Evolutionary conservation across 2,888 invertebrate genomes (phyloP), one percentile per base, ranked within the genome.

Genomic region (Dasysyrphus tricinctus): DNA sequence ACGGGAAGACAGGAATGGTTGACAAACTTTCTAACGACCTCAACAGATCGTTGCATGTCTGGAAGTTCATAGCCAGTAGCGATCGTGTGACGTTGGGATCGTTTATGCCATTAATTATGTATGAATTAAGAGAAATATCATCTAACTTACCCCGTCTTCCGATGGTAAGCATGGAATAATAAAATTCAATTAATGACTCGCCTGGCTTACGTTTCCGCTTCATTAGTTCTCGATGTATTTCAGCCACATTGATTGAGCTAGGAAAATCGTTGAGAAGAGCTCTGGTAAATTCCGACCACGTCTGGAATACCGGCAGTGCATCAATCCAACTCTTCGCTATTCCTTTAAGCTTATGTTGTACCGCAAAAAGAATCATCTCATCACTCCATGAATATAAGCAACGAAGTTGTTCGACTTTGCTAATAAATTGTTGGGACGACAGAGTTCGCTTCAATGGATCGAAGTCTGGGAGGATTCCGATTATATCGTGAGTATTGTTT

Each of bases 71-170:
- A 24, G 88, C 80, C 7, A 88, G 34, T n/a, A 88, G 51, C n/a
- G 85, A 80, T 5, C 79, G 63, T 16, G 85, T 73, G 6, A 81
- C 32, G 16, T 78, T 59, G 3, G 47, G 14, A 67, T 88, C 88
- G 24, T 88, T 78, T 9, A 88, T 84, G 63, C 88, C 88, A 32
- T 88, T 78, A 11, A 88, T 84, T 9, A 88, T 77, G 32, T 88
- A 88, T 4, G 83, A 80, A 32, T 80, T 88, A 7, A 88, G 84
- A 8, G 88, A 88, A 12, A 24, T 19, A 37, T 88, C 88, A 70
- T 85, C 84, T 14, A 84, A n/a, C 9, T 59, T 65, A n/a, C 74
- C 84, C 19, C 78, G 61, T 59, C 81, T 32, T 19, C 88, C 86
- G 1, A 80, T 85, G 5, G 75, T 59, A n/a, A 88, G 42, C 75